These are phyloP conservation scores for Macrosteles quadrilineatus DNA, from an alignment of 1,140 invertebrate genomes.

Conservation along the genomic window DNA sequence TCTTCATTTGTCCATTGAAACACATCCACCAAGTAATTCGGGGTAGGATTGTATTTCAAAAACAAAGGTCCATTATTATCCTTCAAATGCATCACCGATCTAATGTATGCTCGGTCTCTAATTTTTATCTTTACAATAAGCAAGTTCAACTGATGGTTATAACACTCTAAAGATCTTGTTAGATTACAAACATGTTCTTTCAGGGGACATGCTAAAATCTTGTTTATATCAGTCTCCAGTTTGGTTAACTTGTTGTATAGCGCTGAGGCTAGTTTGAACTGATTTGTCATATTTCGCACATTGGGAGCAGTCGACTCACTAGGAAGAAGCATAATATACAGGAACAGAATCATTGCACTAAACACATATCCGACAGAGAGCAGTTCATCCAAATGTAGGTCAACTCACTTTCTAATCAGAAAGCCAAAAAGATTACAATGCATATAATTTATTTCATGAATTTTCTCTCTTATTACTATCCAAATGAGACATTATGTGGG, in stretches of 20 bases:
- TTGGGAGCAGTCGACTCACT: no score
- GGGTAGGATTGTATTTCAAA: neutral
- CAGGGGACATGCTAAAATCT: neutral
- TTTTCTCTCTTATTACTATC: no score
- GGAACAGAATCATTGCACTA: no score
- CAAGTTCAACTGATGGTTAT: neutral
- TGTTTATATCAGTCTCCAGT: neutral
- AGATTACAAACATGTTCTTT: neutral
- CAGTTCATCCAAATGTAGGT: no score
- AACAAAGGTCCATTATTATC: neutral
- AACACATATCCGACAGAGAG: no score
- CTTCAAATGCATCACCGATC: neutral
- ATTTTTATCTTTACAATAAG: neutral
- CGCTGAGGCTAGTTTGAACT: no score
- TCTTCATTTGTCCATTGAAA: neutral
- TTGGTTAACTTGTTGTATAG: neutral
- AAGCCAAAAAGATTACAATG: no score
- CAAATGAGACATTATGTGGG: no score
- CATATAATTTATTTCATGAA: no score
- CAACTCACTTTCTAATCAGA: no score
- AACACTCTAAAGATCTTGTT: neutral
- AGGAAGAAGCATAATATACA: no score
- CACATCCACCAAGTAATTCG: neutral
- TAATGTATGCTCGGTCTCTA: neutral
- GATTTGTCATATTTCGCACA: no score